Base-by-base conservation (phyloP, 2,797 vertebrate genomes). In the Lagorchestes hirsutus region DNA sequence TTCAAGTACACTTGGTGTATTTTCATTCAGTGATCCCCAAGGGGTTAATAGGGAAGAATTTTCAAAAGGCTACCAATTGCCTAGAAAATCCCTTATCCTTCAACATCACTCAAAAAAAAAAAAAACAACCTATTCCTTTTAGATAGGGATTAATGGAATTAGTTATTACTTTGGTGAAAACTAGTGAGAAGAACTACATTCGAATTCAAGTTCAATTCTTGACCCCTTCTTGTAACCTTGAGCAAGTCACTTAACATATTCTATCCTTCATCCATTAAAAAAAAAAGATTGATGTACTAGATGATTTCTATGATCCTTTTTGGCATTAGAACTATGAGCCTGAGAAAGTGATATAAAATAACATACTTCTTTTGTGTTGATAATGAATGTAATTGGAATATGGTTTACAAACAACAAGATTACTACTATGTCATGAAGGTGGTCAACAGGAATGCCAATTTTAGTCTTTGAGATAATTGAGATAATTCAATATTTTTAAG, bases 31-130 rank as follows among this genome's bases (percentile, higher is more conserved):
- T 91, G 91, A 62, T 67, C 62, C 92, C 59, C 52, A 18, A 4
- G 90, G 90, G 87, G 59, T 34, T 28, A 31, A 18, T 18, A 50
- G n/a, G 31, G 52, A 22, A 40, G 92, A 34, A 67, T 96, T 96
- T 97, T 96, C n/a, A 14, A 94, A 93, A 90, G 74, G n/a, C 87
- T 90, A 91, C 59, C 29, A 18, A 22, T 93, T 94, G 92, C 93
- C 91, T 58, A 92, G 56, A 57, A 54, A 87, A 94, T 16, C 5
- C 54, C 74, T 87, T 87, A 90, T 92, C 92, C 92, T 91, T 90
- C 92, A 46, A 27, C 40, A 27, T 87, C 74, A 87, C 40, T 82
- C n/a, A 50, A 87, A 82, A 55, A 93, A 67, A 67, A 13, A n/a
- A 93, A n/a, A 67, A 12, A 16, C 22, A 74, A 74, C 8, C 67